phyloP scores from a whole-genome alignment of 1,140 invertebrate species.

The Brachionus paranguensis region DNA sequence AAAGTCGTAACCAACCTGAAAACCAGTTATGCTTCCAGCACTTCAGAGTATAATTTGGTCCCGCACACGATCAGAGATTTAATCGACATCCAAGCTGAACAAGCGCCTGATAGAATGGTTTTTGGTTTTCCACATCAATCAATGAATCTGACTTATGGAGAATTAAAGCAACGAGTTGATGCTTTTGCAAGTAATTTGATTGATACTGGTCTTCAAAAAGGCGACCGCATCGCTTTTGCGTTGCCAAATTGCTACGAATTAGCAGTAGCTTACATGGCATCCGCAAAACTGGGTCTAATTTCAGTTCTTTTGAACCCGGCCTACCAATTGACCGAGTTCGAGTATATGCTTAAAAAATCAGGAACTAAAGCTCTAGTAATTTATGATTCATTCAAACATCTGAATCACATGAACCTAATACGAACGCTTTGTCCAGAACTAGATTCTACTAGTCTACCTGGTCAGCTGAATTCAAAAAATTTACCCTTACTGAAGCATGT shows the following conservation, averaged over 20 bases:
- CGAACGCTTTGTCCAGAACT: not conserved
- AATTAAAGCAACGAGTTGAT: slow-evolving; percentile 32
- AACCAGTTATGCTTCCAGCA: not conserved
- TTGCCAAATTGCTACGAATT: slow-evolving; percentile 24
- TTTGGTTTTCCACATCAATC: slow-evolving; percentile 29
- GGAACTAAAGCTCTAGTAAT: slow-evolving; percentile 1
- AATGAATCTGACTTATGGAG: not conserved
- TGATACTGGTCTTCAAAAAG: slow-evolving; percentile 7
- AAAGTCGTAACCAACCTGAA: not conserved
- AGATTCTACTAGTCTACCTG: not conserved
- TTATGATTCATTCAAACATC: slow-evolving; percentile 16
- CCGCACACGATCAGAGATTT: not conserved
- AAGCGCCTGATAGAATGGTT: not conserved
- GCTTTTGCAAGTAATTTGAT: not conserved
- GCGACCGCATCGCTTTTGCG: slow-evolving; percentile 23
- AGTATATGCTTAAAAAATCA: slow-evolving; percentile 8
- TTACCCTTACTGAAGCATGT: slow-evolving; percentile 18
- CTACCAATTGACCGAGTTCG: slow-evolving; percentile 21
- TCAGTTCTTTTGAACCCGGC: slow-evolving; percentile 29
- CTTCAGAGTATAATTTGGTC: not conserved
- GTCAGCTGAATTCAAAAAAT: not conserved
- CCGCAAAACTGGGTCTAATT: not conserved
- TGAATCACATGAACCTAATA: not conserved
- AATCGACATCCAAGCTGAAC: not conserved
- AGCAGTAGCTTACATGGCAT: not conserved